Percentiles rank a stretch among this genome's conserved stretches.
These are phyloP conservation scores for Centruroides sculpturatus DNA, from an alignment of 1,140 invertebrate genomes.

Conservation along the genomic window DNA sequence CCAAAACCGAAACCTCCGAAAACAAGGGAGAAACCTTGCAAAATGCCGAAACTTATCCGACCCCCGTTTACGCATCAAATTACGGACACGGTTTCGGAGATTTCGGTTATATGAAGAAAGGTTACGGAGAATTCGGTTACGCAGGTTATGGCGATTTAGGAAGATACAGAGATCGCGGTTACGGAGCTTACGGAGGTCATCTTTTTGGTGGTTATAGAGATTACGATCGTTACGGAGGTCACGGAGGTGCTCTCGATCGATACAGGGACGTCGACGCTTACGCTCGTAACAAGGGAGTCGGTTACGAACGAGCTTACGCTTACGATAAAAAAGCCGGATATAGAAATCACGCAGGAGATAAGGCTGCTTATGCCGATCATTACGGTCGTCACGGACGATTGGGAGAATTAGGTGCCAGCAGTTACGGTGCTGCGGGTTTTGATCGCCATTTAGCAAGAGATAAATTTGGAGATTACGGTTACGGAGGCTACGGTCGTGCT, in stretches of 20 bases:
- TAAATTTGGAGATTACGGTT: not conserved
- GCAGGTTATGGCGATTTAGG: not conserved
- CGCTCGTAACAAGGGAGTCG: constrained; percentile 9
- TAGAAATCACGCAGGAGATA: not conserved
- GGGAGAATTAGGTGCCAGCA: not conserved
- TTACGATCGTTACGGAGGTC: not conserved
- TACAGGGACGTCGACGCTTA: not conserved
- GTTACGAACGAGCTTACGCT: constrained; percentile 19
- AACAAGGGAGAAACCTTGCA: too few species aligned
- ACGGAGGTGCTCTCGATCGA: not conserved
- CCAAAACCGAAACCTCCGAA: too few species aligned
- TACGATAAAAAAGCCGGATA: constrained; percentile 15
- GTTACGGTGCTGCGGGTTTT: not conserved
- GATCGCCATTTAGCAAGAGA: constrained; percentile 3
- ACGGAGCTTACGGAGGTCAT: not conserved
- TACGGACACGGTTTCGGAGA: not conserved
- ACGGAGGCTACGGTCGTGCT: constrained; percentile 13
- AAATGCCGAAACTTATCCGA: too few species aligned
- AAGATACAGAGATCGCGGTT: not conserved
- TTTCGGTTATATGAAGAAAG: not conserved
- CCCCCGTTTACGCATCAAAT: too few species aligned
- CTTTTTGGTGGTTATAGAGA: not conserved
- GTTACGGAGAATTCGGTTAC: not conserved
- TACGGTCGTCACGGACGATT: constrained; percentile 4
- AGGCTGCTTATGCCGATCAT: not conserved